phyloP scores from a whole-genome alignment of 2,888 invertebrate species.

The Ctena decussata region DNA sequence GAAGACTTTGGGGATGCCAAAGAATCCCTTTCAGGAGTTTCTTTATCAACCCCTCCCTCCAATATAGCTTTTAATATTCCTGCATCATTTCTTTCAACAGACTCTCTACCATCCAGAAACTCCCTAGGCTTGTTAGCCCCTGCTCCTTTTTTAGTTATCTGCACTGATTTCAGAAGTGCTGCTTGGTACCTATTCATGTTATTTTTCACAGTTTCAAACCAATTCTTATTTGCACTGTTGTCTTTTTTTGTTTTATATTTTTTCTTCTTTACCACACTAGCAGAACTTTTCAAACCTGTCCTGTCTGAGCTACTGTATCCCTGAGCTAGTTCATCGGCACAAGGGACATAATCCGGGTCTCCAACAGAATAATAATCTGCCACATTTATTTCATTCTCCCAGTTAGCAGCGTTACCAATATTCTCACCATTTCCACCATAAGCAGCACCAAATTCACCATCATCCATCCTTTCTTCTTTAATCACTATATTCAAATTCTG shows the following conservation, averaged over 20 bases:
- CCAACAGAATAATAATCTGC: neutral
- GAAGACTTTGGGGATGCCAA: neutral
- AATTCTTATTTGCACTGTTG: neutral
- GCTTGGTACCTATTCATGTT: constrained; percentile 61
- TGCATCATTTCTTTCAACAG: neutral
- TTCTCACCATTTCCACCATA: neutral
- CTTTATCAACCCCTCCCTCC: neutral
- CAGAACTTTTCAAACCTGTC: neutral
- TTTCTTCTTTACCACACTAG: neutral
- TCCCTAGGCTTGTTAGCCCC: neutral
- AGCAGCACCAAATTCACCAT: neutral
- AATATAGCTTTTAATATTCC: too few species aligned
- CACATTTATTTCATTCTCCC: neutral
- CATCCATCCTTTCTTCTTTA: neutral
- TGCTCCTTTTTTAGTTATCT: neutral
- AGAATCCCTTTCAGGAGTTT: neutral
- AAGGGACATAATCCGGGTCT: neutral
- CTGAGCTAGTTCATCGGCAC: neutral
- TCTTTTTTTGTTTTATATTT: neutral
- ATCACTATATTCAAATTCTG: neutral
- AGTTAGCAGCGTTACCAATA: neutral
- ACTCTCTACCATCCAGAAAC: neutral
- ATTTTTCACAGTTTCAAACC: constrained; percentile 62
- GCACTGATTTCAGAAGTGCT: constrained; percentile 22
- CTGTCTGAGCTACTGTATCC: neutral